Evolutionary conservation across 2,888 invertebrate genomes (phyloP).

Genomic region (Lacanobia wlatinum): DNA sequence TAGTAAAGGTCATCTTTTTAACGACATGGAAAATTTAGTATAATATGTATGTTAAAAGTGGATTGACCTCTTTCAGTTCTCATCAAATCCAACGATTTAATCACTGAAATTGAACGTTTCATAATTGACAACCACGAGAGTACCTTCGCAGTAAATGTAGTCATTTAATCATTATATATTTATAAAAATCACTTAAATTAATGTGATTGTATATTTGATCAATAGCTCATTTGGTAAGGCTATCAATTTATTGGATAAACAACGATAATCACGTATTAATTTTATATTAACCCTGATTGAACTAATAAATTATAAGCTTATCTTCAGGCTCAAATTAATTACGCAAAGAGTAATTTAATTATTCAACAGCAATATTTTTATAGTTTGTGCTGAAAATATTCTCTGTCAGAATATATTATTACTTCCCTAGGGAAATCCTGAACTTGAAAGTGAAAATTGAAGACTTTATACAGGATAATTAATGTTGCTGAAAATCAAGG

Average conservation of each 20-base stretch:
- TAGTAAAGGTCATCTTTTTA: too few species aligned
- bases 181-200: neutral
- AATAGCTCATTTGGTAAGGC: slow-evolving; percentile 16
- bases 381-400: neutral
- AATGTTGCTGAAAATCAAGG: neutral
- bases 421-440: neutral
- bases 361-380: neutral
- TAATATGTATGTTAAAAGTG: too few species aligned
- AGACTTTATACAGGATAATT: too few species aligned
- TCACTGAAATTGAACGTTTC: neutral
- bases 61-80: too few species aligned
- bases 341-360: neutral
- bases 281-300: slow-evolving; percentile 16
- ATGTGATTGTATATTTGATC: slow-evolving; percentile 8
- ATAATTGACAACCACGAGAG: neutral
- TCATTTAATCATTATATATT: slow-evolving; percentile 4
- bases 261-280: slow-evolving; percentile 16
- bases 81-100: neutral
- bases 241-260: slow-evolving; percentile 28
- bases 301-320: slow-evolving; percentile 22
- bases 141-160: neutral
- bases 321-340: slow-evolving; percentile 7
- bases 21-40: too few species aligned
- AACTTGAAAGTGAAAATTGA: neutral
- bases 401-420: neutral